Evolutionary conservation across 2,888 invertebrate species (phyloP).

Genomic region (Drosophila rubida): DNA sequence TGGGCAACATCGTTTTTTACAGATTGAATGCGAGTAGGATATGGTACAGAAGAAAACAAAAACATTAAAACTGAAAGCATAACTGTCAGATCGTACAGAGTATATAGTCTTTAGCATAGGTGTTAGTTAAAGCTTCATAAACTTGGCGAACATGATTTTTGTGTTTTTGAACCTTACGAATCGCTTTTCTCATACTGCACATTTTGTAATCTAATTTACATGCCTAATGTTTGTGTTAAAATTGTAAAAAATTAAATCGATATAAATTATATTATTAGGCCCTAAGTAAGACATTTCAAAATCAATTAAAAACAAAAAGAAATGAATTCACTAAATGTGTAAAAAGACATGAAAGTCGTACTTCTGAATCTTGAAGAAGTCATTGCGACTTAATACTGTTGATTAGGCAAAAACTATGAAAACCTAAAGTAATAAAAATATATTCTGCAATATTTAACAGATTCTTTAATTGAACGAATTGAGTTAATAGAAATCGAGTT

Average conservation of each 20-base stretch:
- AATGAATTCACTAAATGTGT: conserved; percentile 32
- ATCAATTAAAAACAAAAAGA: conserved; percentile 16
- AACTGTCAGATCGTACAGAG: conserved; percentile 49
- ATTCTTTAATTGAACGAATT: conserved; percentile 45
- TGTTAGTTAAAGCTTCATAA: conserved; percentile 63
- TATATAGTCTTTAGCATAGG: conserved; percentile 63
- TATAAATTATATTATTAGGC: conserved; percentile 36
- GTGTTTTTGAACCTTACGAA: conserved; percentile 22
- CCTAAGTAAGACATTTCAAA: conserved; percentile 35
- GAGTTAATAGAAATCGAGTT: conserved; percentile 35
- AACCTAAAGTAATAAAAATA: conserved; percentile 36
- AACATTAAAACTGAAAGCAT: conserved; percentile 14
- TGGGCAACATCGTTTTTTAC: conserved; percentile 36
- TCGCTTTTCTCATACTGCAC: conserved; percentile 53
- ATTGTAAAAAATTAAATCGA: conserved; percentile 63
- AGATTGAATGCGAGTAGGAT: conserved; percentile 33
- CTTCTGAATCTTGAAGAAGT: conserved; percentile 24
- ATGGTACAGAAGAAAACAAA: conserved; percentile 8
- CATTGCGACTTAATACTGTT: conserved; percentile 41
- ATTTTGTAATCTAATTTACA: conserved; percentile 60
- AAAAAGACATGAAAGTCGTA: conserved; percentile 31
- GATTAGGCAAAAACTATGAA: conserved; percentile 46
- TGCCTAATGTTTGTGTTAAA: conserved; percentile 65
- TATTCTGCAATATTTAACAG: conserved; percentile 49
- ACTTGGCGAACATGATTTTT: conserved; percentile 44